Evolutionary conservation across 2,113 vertebrate genomes (phyloP).

Genomic region (Alces alces): DNA sequence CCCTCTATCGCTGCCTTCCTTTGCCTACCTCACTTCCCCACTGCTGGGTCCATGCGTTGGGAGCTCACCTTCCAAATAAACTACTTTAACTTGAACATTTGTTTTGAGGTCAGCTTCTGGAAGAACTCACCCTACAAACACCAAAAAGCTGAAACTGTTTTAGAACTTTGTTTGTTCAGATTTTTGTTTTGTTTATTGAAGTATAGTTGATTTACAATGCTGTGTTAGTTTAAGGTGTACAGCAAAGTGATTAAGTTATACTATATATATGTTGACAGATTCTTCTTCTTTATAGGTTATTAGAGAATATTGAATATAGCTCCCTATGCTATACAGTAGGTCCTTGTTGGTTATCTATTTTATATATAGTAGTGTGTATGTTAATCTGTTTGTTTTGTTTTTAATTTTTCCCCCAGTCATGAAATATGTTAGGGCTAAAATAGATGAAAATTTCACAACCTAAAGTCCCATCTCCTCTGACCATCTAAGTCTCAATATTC

Average conservation of each 20-base stretch:
- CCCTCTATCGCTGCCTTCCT: not conserved
- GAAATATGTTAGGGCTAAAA: not conserved
- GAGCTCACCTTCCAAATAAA: not conserved
- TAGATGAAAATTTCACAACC: not conserved
- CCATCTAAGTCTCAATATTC: slow-evolving; percentile 24
- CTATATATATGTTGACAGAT: not conserved
- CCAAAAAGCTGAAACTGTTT: not conserved
- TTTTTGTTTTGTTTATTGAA: not conserved
- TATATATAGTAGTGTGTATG: not conserved
- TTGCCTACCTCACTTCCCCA: not conserved
- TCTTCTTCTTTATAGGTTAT: not conserved
- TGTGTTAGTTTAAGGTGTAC: not conserved
- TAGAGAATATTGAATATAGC: not conserved
- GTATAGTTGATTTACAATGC: not conserved
- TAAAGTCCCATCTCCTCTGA: not conserved
- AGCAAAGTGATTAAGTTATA: not conserved
- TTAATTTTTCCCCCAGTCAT: not conserved
- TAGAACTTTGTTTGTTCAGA: not conserved
- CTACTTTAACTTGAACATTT: not conserved
- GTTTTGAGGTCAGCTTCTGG: not conserved
- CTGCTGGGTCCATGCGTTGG: not conserved
- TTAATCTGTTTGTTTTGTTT: not conserved
- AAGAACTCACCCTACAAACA: not conserved
- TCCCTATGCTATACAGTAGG: not conserved
- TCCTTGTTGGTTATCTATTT: not conserved